phyloP scores from a whole-genome alignment of 2,888 invertebrate genomes.

The Nomada flava region DNA sequence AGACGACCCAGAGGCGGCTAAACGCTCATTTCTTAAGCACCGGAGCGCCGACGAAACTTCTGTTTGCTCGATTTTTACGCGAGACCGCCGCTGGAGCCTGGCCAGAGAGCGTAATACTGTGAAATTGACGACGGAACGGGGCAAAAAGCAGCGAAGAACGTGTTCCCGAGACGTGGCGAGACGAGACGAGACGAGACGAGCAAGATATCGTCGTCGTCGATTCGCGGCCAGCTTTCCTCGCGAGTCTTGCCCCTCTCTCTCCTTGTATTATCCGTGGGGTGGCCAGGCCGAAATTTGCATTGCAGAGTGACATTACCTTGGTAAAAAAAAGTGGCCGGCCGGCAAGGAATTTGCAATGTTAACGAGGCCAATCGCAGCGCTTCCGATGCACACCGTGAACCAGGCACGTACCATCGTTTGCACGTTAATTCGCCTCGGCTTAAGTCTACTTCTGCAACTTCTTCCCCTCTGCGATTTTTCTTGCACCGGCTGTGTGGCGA shows the following conservation, averaged over 20 bases:
- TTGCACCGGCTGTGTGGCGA: not conserved
- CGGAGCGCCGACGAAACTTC: not conserved
- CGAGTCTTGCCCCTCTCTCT: conserved; percentile 2
- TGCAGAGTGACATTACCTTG: conserved; percentile 75
- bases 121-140: conserved; percentile 18
- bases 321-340: conserved; percentile 60
- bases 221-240: conserved; percentile 33
- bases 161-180: not conserved
- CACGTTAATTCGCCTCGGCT: conserved; percentile 63
- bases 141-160: conserved; percentile 12
- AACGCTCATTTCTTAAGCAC: conserved; percentile 9
- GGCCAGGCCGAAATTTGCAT: conserved; percentile 68
- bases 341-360: conserved; percentile 75
- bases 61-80: conserved; percentile 33
- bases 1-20: not conserved
- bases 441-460: conserved; percentile 37
- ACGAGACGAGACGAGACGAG: not conserved
- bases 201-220: conserved; percentile 14
- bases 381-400: conserved; percentile 55
- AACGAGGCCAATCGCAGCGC: conserved; percentile 70
- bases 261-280: conserved; percentile 12
- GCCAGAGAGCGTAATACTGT: conserved; percentile 30
- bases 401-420: conserved; percentile 61
- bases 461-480: conserved; percentile 20
- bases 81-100: not conserved